Conservation (phyloP, 2,888 invertebrate genomes). For the Argyresthia goedartella region DNA sequence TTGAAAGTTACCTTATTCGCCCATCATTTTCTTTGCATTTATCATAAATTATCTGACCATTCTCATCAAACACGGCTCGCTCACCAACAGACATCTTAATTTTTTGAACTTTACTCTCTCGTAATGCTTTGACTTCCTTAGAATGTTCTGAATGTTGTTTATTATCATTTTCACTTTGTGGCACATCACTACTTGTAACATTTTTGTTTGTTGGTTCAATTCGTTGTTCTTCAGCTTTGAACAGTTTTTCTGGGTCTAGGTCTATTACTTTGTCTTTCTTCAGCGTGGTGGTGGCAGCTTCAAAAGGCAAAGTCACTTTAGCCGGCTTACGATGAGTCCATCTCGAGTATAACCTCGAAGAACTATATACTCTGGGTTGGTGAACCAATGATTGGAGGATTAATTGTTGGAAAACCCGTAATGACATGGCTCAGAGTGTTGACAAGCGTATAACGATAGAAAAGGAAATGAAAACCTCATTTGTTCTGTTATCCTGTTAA, state of each 20-base stretch:
- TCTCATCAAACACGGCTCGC: slow-evolving; percentile 62
- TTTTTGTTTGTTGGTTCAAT: slow-evolving; percentile 3
- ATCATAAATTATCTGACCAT: slow-evolving; percentile 69
- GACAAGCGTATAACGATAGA: too few species aligned
- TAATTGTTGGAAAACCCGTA: slow-evolving; percentile 18
- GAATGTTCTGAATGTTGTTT: slow-evolving; percentile 18
- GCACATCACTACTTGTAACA: neutral
- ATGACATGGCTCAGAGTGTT: slow-evolving; percentile 19
- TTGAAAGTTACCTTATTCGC: slow-evolving; percentile 50
- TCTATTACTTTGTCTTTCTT: slow-evolving; percentile 54
- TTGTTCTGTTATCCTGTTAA: too few species aligned
- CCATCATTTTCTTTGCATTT: slow-evolving; percentile 75
- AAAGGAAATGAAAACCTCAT: too few species aligned
- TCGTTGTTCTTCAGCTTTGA: slow-evolving; percentile 19
- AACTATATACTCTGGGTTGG: slow-evolving; percentile 15
- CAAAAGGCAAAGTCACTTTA: slow-evolving; percentile 62
- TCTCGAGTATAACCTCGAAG: slow-evolving; percentile 45
- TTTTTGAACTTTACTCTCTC: slow-evolving; percentile 34
- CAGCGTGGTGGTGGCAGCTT: slow-evolving; percentile 30
- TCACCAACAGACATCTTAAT: slow-evolving; percentile 40
- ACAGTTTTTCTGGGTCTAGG: slow-evolving; percentile 26
- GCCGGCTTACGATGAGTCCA: slow-evolving; percentile 67
- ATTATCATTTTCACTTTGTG: neutral
- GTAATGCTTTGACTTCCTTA: slow-evolving; percentile 34
- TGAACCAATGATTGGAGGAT: slow-evolving; percentile 18